Conservation (phyloP, 1,140 invertebrate species). For the Aphis craccivora region DNA sequence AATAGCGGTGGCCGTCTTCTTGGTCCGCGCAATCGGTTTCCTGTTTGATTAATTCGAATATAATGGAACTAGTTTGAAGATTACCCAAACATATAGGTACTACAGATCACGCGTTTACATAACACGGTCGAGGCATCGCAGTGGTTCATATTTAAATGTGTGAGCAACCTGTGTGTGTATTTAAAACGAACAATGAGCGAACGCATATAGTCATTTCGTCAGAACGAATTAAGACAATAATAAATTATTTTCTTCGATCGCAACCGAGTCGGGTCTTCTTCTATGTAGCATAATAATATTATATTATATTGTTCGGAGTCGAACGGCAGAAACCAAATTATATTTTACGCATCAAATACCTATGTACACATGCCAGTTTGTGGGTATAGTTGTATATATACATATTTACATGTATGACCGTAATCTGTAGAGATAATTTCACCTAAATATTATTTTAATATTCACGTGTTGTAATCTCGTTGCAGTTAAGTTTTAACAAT, state of each 20-base stretch:
- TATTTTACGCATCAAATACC: not conserved
- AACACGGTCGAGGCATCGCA: not conserved
- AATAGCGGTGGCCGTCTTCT: not conserved
- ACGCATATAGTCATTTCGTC: not conserved
- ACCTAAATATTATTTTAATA: not conserved
- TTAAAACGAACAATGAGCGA: conserved; percentile 9
- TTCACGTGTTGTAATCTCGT: not conserved
- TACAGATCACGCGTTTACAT: not conserved
- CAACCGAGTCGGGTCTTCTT: not conserved
- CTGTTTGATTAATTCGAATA: conserved; percentile 32
- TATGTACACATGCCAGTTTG: not conserved
- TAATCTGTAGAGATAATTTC: not conserved
- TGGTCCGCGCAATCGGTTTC: not conserved
- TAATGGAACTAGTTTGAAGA: conserved; percentile 24
- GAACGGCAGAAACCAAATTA: not conserved
- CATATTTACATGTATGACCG: not conserved
- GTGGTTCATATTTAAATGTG: not conserved
- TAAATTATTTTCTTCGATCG: not conserved
- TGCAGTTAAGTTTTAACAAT: not conserved
- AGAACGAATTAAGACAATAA: conserved; percentile 37
- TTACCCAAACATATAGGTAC: not conserved
- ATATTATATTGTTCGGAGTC: not conserved
- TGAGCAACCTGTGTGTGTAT: too few species aligned
- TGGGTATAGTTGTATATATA: not conserved
- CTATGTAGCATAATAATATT: not conserved